Conservation (phyloP, 2,113 vertebrate genomes). For the Podocnemis expansa region DNA sequence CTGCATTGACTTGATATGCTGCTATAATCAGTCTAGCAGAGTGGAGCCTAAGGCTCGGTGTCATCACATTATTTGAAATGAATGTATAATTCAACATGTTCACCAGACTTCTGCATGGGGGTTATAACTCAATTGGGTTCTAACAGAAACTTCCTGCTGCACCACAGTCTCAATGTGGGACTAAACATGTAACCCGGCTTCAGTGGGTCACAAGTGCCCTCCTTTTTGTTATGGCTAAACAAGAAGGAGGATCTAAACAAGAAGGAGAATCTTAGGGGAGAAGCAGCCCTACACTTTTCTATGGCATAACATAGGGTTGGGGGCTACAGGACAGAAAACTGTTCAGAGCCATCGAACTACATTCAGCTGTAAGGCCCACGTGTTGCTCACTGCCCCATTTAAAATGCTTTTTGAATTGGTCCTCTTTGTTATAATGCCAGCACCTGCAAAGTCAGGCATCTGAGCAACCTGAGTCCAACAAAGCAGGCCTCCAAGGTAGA, state of each 20-base stretch:
- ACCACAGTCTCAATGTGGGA: neutral
- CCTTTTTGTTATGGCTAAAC: neutral
- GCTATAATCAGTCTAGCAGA: neutral
- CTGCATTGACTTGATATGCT: neutral
- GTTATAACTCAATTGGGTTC: neutral
- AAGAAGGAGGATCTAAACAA: neutral
- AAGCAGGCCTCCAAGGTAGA: slow-evolving; percentile 24
- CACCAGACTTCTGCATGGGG: neutral
- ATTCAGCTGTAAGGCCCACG: neutral
- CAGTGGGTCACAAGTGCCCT: neutral
- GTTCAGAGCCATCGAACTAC: neutral
- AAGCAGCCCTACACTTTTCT: neutral
- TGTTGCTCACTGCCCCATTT: neutral
- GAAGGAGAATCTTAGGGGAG: neutral
- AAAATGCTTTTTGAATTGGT: neutral
- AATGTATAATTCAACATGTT: neutral
- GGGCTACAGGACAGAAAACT: neutral
- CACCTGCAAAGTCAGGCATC: neutral
- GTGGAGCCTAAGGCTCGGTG: neutral
- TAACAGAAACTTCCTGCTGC: neutral
- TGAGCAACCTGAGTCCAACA: neutral
- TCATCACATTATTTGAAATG: neutral
- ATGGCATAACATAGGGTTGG: neutral
- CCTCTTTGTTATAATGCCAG: neutral
- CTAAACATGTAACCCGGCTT: neutral